Evolutionary conservation across 2,888 invertebrate genomes (phyloP).

Genomic region (Hypercompe scribonia): DNA sequence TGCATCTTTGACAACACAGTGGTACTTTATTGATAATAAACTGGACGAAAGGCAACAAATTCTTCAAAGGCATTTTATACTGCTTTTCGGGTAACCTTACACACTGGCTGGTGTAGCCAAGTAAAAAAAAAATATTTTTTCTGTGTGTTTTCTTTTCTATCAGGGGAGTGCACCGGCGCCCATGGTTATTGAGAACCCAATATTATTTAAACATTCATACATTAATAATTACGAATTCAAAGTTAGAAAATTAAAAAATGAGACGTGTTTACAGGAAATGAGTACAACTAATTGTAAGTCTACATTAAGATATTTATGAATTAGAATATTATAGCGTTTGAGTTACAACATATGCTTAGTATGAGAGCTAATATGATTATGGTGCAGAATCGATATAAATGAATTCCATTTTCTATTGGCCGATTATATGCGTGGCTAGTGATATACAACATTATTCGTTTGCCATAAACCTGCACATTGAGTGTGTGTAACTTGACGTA

Average conservation of each 20-base stretch:
- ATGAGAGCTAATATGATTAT: slow-evolving; percentile 33
- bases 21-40: too few species aligned
- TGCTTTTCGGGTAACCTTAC: too few species aligned
- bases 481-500: not conserved
- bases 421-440: slow-evolving; percentile 25
- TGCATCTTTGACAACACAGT: too few species aligned
- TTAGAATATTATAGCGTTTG: slow-evolving; percentile 38
- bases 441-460: slow-evolving; percentile 25
- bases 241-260: not conserved
- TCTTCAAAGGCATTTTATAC: too few species aligned
- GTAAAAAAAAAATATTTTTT: too few species aligned
- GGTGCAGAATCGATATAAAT: slow-evolving; percentile 40
- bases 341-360: slow-evolving; percentile 34
- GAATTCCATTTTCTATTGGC: slow-evolving; percentile 40
- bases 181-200: not conserved
- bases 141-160: too few species aligned
- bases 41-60: too few species aligned
- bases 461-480: slow-evolving; percentile 2
- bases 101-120: too few species aligned
- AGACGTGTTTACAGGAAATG: slow-evolving; percentile 57
- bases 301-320: slow-evolving; percentile 46
- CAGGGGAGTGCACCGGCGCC: too few species aligned
- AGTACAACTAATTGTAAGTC: slow-evolving; percentile 54
- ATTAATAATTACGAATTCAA: not conserved
- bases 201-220: not conserved